phyloP scores from a whole-genome alignment of 2,888 invertebrate species.

The Tyria jacobaeae region DNA sequence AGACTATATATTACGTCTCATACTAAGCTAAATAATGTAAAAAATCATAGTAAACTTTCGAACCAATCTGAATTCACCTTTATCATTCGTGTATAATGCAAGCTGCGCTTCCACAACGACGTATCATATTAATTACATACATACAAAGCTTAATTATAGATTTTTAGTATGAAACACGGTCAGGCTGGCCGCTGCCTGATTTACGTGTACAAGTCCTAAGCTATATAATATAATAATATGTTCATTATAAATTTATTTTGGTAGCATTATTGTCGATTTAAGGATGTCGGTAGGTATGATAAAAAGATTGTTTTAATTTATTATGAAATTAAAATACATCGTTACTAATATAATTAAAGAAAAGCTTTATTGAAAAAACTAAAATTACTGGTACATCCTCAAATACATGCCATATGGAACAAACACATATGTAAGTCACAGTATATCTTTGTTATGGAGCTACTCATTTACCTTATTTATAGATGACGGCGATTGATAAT shows the following conservation, averaged over 20 bases:
- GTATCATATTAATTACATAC: conserved; percentile 82
- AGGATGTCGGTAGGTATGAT: too few relatives aligned
- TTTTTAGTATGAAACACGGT: conserved; percentile 81
- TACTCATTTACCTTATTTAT: too few relatives aligned
- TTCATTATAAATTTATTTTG: conserved; percentile 17
- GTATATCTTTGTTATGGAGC: too few relatives aligned
- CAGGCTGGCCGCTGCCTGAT: conserved; percentile 54
- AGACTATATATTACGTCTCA: neutral
- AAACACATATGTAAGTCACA: too few relatives aligned
- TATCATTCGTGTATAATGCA: conserved; percentile 74
- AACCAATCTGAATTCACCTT: conserved; percentile 72
- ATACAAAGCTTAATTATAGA: conserved; percentile 81
- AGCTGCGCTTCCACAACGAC: conserved; percentile 57
- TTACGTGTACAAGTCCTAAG: conserved; percentile 50
- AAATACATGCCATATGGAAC: too few relatives aligned
- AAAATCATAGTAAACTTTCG: neutral
- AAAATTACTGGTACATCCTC: too few relatives aligned
- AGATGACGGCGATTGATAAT: too few relatives aligned
- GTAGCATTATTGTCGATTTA: neutral
- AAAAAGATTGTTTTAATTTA: too few relatives aligned
- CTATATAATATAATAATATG: conserved; percentile 14
- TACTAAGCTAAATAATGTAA: neutral
- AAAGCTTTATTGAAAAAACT: too few relatives aligned
- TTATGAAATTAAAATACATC: too few relatives aligned
- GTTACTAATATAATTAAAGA: too few relatives aligned